Evolutionary conservation across 2,888 invertebrate species (phyloP), one percentile per base, ranked within the genome.

Genomic region (Bombylius major): DNA sequence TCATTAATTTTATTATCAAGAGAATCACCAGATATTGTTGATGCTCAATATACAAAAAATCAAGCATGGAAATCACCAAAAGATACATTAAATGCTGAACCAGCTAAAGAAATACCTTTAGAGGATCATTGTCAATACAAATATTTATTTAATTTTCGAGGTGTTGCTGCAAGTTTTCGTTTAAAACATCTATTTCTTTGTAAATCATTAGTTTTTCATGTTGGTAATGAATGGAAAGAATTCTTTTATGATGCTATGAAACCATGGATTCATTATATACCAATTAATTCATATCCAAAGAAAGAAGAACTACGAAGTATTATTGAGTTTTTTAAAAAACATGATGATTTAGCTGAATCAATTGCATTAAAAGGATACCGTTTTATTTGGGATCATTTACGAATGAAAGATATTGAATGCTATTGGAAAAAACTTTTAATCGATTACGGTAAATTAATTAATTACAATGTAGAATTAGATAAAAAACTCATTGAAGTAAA

Each of bases 1-100:
- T 81, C 89, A 34, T 75, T 98, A 39, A 77, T 98, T 60, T 73
- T 90, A 53, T 75, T 97, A n/a, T 87, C 90, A 31, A 78, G 91
- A 57, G 79, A 79, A 55, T 70, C 79, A 33, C 86, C 91, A 1
- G 77, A 87, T 4, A 73, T 97, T 31, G 86, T 89, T 1, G 90
- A 97, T 77, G 97, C 97, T 1, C 83, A 87, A 62, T 98, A 96
- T 69, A 98, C 97, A 0, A 97, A 95, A 75, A 98, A 98, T 75
- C 98, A 98, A 76, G 97, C 96, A 0, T 98, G 96, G 96, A 96
- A 91, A 75, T 95, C 95, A 6, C 86, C 88, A 61, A 83, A 92
- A 84, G 97, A 97, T 67, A 97, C 96, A 0, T 77, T 97, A 11
- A 79, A 87, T 67, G 83, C 81, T 13, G 79, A 85, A 33, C 90